Conservation (phyloP, 2,888 invertebrate species). For the Adineta ricciae region DNA sequence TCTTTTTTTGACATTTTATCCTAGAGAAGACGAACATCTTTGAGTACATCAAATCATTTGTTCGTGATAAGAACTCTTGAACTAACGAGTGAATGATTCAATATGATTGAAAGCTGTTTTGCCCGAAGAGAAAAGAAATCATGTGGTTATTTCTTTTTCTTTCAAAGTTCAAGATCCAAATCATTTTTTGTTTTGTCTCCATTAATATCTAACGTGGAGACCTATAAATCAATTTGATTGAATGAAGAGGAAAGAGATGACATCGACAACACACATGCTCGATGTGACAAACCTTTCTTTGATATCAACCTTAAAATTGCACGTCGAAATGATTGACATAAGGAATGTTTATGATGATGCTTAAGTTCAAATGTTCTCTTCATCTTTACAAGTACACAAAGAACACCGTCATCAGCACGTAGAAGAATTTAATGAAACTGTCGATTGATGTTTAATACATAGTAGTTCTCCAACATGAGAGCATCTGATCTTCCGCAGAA, state of each 20-base stretch:
- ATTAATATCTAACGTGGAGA: too few relatives aligned
- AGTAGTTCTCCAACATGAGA: too few relatives aligned
- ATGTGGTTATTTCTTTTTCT: not conserved
- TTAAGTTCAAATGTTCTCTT: not conserved
- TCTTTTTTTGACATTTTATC: not conserved
- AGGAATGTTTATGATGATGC: not conserved
- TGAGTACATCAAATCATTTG: not conserved
- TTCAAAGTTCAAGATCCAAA: not conserved
- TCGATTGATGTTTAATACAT: not conserved
- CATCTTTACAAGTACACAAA: not conserved
- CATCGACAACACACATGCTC: not conserved
- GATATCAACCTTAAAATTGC: not conserved
- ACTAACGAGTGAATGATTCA: not conserved
- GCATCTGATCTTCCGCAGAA: too few relatives aligned
- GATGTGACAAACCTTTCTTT: not conserved
- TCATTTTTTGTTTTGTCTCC: not conserved
- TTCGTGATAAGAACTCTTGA: not conserved
- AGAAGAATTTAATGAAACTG: not conserved
- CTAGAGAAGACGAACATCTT: not conserved
- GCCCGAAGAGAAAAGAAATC: not conserved
- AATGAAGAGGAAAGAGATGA: not conserved
- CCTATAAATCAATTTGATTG: not conserved
- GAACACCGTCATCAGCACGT: not conserved
- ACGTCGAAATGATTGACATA: not conserved
- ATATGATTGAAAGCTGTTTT: not conserved